phyloP scores from a whole-genome alignment of 2,113 vertebrate species.

The Thryonomys swinderianus region DNA sequence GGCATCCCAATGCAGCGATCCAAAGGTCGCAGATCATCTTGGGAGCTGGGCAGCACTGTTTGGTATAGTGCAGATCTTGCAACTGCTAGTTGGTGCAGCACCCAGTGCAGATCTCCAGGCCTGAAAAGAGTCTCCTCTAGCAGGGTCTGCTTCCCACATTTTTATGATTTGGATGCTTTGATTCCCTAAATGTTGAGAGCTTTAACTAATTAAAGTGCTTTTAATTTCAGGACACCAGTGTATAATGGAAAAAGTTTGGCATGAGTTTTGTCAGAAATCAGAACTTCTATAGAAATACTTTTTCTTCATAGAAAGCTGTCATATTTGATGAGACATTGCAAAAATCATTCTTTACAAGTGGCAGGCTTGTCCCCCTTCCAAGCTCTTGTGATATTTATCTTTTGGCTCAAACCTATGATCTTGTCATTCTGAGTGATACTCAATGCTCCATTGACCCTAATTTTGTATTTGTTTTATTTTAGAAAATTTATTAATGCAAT shows the following conservation, averaged over 20 bases:
- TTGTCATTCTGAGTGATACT: neutral
- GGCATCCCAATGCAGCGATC: too few relatives aligned
- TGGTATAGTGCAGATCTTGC: too few relatives aligned
- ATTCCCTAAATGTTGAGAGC: neutral
- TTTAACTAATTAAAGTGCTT: constrained; percentile 8
- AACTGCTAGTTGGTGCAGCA: too few relatives aligned
- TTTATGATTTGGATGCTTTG: constrained; percentile 9
- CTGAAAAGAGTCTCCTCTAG: too few relatives aligned
- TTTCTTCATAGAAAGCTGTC: neutral
- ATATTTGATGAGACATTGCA: neutral
- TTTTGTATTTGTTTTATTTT: constrained; percentile 6
- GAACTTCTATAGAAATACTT: neutral
- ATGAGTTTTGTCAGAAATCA: neutral
- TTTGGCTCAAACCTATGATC: neutral
- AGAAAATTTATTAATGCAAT: constrained; percentile 9
- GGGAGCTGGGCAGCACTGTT: too few relatives aligned
- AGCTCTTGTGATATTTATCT: neutral
- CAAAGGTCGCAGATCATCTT: too few relatives aligned
- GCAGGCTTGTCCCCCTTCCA: fast-evolving
- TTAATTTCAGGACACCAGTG: neutral
- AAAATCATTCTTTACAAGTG: neutral
- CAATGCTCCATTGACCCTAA: neutral
- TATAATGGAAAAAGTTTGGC: neutral
- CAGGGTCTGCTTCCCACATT: too few relatives aligned
- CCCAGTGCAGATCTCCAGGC: too few relatives aligned